Percentiles rank a stretch among this genome's conserved stretches.
phyloP scores from a whole-genome alignment of 1,140 invertebrate species.

The Drosophila mauritiana region DNA sequence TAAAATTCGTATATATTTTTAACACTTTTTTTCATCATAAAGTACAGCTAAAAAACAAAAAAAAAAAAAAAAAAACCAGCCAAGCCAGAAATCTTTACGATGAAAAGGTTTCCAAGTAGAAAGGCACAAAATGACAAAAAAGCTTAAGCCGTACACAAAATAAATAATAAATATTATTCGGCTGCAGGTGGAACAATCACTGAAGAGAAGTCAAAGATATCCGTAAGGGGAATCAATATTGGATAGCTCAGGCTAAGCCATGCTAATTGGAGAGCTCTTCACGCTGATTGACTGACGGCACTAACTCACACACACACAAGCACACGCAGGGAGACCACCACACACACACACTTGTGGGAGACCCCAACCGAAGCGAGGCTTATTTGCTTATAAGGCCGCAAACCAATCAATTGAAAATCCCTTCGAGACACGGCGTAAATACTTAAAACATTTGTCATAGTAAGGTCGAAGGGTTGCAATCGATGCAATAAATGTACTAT shows the following conservation, averaged over 20 bases:
- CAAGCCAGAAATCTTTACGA: conserved; percentile 3
- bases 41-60: neutral
- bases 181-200: conserved; percentile 16
- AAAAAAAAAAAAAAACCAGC: neutral
- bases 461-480: conserved; percentile 1
- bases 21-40: neutral
- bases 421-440: conserved; percentile 16
- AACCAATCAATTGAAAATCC: conserved; percentile 41
- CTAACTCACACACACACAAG: neutral
- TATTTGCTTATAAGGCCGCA: conserved; percentile 27
- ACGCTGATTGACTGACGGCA: conserved; percentile 36
- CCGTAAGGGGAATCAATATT: conserved; percentile 32
- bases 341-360: conserved; percentile 7
- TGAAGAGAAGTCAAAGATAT: conserved; percentile 6
- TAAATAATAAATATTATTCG: conserved; percentile 9
- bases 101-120: conserved; percentile 1
- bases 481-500: conserved; percentile 8
- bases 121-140: conserved; percentile 11
- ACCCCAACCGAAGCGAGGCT: conserved; percentile 29
- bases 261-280: conserved; percentile 48
- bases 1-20: neutral
- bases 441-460: conserved; percentile 19
- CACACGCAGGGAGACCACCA: too few relatives aligned
- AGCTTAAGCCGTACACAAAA: conserved; percentile 1
- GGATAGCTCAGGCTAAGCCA: conserved; percentile 31